Conservation (phyloP, 1,140 invertebrate genomes). For the Vollenhovia emeryi region DNA sequence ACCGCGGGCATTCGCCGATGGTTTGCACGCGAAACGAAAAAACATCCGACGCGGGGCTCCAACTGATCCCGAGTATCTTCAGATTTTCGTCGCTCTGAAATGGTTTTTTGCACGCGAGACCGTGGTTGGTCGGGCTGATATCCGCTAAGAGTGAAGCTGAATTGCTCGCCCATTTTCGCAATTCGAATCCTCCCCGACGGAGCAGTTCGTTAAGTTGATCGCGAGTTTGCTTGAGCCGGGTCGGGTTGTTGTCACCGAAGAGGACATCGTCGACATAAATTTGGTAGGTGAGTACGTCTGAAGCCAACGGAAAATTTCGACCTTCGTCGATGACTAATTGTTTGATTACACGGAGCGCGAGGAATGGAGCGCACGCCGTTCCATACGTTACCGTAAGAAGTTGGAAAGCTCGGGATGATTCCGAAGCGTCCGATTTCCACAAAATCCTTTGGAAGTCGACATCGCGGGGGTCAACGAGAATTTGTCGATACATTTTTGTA, state of each 20-base stretch:
- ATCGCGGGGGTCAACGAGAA: neutral
- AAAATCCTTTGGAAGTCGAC: neutral
- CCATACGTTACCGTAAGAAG: no score
- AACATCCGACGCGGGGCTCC: neutral
- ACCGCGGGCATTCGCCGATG: no score
- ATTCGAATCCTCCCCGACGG: neutral
- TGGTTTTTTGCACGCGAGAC: neutral
- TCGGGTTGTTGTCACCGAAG: neutral
- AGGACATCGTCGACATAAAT: neutral
- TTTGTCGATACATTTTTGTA: neutral
- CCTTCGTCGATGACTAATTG: neutral
- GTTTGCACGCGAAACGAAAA: neutral
- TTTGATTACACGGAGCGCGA: neutral
- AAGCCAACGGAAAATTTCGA: neutral
- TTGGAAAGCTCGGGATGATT: neutral
- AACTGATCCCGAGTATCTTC: neutral
- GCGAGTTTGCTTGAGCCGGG: no score
- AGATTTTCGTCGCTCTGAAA: neutral
- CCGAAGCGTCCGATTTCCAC: no score
- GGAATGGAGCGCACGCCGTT: neutral
- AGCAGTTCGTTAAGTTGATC: neutral
- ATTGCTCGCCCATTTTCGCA: slow-evolving; percentile 1
- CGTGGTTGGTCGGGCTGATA: neutral
- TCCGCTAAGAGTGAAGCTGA: no score
- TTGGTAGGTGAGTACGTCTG: no score